phyloP scores from a whole-genome alignment of 2,888 invertebrate genomes.

The Torymus aiolomorphi region DNA sequence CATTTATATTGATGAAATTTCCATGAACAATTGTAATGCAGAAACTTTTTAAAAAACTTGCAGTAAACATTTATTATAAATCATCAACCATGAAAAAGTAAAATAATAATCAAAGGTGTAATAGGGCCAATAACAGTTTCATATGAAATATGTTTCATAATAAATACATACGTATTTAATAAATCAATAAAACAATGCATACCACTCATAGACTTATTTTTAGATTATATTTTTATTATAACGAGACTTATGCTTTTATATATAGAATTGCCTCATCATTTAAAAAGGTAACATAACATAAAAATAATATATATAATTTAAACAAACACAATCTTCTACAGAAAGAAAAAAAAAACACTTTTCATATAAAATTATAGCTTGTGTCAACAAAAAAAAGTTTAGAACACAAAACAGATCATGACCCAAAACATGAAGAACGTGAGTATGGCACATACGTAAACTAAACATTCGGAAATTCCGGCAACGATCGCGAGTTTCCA shows the following conservation, averaged over 20 bases:
- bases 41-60: slow-evolving; percentile 7
- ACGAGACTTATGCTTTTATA: no score
- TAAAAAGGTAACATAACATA: no score
- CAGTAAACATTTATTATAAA: neutral
- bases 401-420: slow-evolving; percentile 20
- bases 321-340: no score
- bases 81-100: neutral
- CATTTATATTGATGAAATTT: slow-evolving; percentile 18
- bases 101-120: neutral
- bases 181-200: slow-evolving; percentile 13
- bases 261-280: no score
- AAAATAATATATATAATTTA: no score
- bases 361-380: no score
- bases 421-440: slow-evolving; percentile 32
- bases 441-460: slow-evolving; percentile 69
- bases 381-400: neutral
- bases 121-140: neutral
- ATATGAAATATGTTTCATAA: neutral
- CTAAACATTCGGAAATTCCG: slow-evolving; percentile 71
- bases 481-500: slow-evolving; percentile 72
- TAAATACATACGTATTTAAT: neutral
- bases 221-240: slow-evolving; percentile 5
- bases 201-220: slow-evolving; percentile 10
- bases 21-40: neutral
- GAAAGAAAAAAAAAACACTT: no score